These are phyloP conservation scores for Sebastes hopkinsi DNA, from an alignment of 2,797 vertebrate genomes.

Conservation along the genomic window DNA sequence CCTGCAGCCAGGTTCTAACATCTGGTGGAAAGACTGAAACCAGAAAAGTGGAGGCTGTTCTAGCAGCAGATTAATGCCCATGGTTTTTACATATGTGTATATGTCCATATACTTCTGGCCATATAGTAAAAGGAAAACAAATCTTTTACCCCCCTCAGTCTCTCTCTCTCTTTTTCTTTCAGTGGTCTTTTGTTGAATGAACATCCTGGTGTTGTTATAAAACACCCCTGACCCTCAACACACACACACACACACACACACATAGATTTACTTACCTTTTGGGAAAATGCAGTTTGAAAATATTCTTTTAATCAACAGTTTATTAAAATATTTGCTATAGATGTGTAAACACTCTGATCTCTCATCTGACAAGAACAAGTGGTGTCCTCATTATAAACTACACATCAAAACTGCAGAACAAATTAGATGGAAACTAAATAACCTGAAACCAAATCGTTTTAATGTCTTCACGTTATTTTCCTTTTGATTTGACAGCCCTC, in stretches of 20 bases:
- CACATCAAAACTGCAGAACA: not conserved
- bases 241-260: constrained; percentile 10
- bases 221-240: not conserved
- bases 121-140: too few species aligned
- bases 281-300: not conserved
- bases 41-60: not conserved
- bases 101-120: not conserved
- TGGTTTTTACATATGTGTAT: not conserved
- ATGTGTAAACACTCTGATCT: not conserved
- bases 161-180: not conserved
- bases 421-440: not conserved
- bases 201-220: not conserved
- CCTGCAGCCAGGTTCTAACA: not conserved
- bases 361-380: not conserved
- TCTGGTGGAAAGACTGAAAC: not conserved
- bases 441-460: not conserved
- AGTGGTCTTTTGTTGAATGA: constrained; percentile 65
- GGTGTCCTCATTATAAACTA: not conserved
- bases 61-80: not conserved
- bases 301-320: not conserved
- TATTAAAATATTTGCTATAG: not conserved
- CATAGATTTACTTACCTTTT: not conserved
- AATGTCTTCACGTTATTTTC: not conserved
- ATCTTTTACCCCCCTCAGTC: not conserved
- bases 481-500: not conserved